Base-by-base conservation (phyloP, 2,113 vertebrate species). In the Eleginops maclovinus region DNA sequence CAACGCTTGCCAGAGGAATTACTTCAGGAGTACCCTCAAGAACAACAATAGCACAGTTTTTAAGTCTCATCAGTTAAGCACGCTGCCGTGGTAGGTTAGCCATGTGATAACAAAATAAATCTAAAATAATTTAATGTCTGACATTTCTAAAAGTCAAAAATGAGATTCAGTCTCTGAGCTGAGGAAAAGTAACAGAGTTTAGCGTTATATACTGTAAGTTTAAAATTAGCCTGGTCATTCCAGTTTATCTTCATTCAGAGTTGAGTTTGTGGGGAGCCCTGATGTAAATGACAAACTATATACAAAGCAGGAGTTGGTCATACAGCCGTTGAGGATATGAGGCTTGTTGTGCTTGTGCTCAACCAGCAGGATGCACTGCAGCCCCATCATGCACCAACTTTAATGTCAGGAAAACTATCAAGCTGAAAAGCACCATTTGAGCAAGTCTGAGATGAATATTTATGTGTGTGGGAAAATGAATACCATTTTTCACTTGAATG, bases 401-500 rank as follows among this genome's bases (percentile, higher is more conserved):
- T 62, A 72, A 60, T 71, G 62, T 65, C 74, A 70, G 46, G 56
- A 84, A 84, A 81, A 58, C 68, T 24, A 81, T 81, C 43, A 65
- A 68, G 58, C 61, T 83, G 59, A 80, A 83, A 80, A 78, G 65
- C 75, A 84, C 79, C 56, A 82, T 87, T 88, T 75, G 66, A 76
- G 53, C 49, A 40, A 77, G 69, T 72, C 72, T 28, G 68, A 79
- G 49, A 88, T 87, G 81, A 92, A 90, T 91, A 90, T 90, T 92
- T 87, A 90, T 92, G 80, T 77, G 81, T 85, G 82, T 64, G 81
- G 77, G 84, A 82, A 91, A 93, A 89, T 87, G 66, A 92, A 91
- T 73, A 81, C 88, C 75, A 90, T 91, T 92, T 87, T 90, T 92
- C 88, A 89, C 78, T 90, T 92, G 82, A 92, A 88, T 92, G 91